Evolutionary conservation across 2,888 invertebrate genomes (phyloP).

Genomic region (Sinhomidia bicolor): DNA sequence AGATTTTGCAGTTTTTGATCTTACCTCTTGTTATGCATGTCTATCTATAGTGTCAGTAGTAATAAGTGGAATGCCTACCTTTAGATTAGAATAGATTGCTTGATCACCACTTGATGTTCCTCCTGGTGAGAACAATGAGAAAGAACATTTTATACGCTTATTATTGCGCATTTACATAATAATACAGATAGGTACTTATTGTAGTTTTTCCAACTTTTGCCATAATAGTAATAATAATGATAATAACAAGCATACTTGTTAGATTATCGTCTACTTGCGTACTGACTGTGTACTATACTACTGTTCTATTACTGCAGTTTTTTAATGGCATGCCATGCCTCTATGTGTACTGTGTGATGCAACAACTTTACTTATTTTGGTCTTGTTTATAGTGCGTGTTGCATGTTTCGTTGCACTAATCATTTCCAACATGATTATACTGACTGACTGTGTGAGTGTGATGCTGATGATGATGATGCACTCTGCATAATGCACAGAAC

Average conservation of each 20-base stretch:
- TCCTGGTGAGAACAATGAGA: neutral
- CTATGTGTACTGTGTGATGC: neutral
- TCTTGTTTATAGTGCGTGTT: neutral
- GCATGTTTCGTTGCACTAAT: neutral
- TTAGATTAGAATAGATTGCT: neutral
- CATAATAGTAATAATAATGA: neutral
- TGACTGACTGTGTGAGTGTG: no score
- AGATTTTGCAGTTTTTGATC: neutral
- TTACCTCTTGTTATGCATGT: neutral
- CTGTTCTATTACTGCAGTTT: no score
- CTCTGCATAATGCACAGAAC: neutral
- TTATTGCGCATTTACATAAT: neutral
- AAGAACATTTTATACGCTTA: neutral
- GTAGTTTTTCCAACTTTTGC: neutral
- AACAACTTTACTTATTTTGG: constrained; percentile 11
- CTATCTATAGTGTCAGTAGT: neutral
- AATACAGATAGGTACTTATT: neutral
- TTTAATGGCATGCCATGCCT: neutral
- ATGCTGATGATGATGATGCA: neutral
- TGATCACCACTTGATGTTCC: no score
- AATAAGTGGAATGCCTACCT: neutral
- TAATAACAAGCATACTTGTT: neutral
- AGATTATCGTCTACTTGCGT: neutral
- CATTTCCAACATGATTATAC: no score
- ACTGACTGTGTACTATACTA: no score